These are phyloP conservation scores for Strix aluco DNA, from an alignment of 2,113 vertebrate species.

Conservation along the genomic window DNA sequence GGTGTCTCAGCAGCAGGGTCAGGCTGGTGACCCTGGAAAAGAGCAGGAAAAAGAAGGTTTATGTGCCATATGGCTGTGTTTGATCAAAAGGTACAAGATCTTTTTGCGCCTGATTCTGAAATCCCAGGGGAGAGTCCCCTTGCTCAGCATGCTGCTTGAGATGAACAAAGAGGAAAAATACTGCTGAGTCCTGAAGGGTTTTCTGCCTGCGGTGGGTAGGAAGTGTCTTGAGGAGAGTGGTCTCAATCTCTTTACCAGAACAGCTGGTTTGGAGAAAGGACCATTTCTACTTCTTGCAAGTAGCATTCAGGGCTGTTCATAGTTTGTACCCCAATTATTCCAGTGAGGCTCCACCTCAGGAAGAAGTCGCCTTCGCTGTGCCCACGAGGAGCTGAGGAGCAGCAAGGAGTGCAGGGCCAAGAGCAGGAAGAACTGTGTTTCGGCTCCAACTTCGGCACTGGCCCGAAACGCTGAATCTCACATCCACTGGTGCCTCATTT, in stretches of 20 bases:
- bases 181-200: rapidly evolving
- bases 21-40: neutral
- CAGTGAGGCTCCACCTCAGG: neutral
- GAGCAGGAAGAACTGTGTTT: neutral
- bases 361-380: rapidly evolving
- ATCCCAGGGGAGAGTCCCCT: neutral
- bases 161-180: neutral
- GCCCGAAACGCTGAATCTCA: neutral
- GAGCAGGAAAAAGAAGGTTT: neutral
- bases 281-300: neutral
- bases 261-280: neutral
- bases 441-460: rapidly evolving
- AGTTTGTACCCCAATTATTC: neutral
- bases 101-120: neutral
- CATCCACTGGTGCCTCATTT: neutral
- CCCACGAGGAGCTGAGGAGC: rapidly evolving
- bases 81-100: neutral
- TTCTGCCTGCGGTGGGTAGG: neutral
- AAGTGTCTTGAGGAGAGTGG: neutral
- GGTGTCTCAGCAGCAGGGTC: neutral
- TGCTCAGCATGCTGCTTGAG: neutral
- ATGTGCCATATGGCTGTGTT: neutral
- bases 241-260: neutral
- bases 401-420: neutral
- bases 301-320: neutral